phyloP scores from a whole-genome alignment of 2,797 vertebrate species.

The Adrianichthys oophorus region DNA sequence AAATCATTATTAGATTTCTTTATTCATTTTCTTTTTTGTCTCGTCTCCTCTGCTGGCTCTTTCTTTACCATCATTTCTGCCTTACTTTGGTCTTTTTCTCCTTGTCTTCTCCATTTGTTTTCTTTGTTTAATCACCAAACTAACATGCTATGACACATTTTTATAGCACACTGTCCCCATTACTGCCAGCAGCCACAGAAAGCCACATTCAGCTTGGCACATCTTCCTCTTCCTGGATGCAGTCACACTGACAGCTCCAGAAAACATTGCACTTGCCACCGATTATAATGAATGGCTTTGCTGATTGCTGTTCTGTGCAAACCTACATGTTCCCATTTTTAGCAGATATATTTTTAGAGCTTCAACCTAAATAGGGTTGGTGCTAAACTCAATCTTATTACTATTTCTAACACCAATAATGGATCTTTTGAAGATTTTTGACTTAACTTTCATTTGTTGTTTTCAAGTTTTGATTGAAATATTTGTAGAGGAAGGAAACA shows the following conservation, averaged over 20 bases:
- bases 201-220: conserved; percentile 54
- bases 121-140: conserved; percentile 60
- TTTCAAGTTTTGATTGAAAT: not conserved
- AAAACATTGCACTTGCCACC: conserved; percentile 56
- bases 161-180: conserved; percentile 40
- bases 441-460: not conserved
- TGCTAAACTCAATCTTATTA: conserved; percentile 13
- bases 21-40: conserved; percentile 3
- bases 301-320: conserved; percentile 62
- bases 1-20: not conserved
- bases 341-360: conserved; percentile 38
- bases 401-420: not conserved
- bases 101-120: conserved; percentile 52
- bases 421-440: not conserved
- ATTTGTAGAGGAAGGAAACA: not conserved
- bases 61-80: conserved; percentile 5
- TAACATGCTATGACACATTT: conserved; percentile 65
- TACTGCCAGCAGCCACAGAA: conserved; percentile 51
- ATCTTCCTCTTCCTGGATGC: conserved; percentile 24
- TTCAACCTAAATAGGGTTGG: conserved; percentile 20
- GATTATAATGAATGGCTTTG: conserved; percentile 69
- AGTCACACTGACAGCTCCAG: conserved; percentile 45
- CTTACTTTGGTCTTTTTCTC: conserved; percentile 18
- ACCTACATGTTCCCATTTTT: conserved; percentile 52
- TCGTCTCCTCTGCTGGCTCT: not conserved